phyloP scores from a whole-genome alignment of 2,888 invertebrate species.

The Caenorhabditis sp. region DNA sequence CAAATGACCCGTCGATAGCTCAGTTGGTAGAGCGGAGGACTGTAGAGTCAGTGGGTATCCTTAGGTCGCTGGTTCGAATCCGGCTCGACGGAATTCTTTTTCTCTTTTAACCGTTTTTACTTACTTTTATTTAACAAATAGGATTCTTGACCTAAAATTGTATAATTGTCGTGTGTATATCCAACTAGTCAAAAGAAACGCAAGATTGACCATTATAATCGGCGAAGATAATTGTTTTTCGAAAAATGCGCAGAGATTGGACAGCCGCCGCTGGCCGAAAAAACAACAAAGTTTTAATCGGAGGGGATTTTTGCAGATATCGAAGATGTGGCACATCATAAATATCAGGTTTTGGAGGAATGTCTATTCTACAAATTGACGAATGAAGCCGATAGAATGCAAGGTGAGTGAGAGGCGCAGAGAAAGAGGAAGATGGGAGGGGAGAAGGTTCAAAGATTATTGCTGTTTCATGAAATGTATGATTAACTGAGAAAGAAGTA shows the following conservation, averaged over 20 bases:
- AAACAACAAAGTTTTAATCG: not conserved
- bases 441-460: no score
- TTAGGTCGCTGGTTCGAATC: constrained; percentile 64
- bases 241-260: not conserved
- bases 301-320: constrained; percentile 45
- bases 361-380: constrained; percentile 64
- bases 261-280: not conserved
- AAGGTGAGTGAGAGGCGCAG: constrained; percentile 33
- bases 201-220: not conserved
- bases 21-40: constrained; percentile 55
- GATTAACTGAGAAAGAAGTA: no score
- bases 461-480: no score
- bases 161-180: constrained; percentile 2
- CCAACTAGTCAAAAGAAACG: constrained; percentile 1
- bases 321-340: constrained; percentile 64
- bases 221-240: not conserved
- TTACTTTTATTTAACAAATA: not conserved
- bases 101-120: not conserved
- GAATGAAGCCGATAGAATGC: constrained; percentile 60
- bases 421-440: not conserved
- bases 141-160: not conserved
- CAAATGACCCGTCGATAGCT: constrained; percentile 42
- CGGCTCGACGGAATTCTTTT: constrained; percentile 55
- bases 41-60: constrained; percentile 48
- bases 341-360: constrained; percentile 63